Base-by-base conservation (phyloP, 2,888 invertebrate species). In the Phoenoteleia sp. region DNA sequence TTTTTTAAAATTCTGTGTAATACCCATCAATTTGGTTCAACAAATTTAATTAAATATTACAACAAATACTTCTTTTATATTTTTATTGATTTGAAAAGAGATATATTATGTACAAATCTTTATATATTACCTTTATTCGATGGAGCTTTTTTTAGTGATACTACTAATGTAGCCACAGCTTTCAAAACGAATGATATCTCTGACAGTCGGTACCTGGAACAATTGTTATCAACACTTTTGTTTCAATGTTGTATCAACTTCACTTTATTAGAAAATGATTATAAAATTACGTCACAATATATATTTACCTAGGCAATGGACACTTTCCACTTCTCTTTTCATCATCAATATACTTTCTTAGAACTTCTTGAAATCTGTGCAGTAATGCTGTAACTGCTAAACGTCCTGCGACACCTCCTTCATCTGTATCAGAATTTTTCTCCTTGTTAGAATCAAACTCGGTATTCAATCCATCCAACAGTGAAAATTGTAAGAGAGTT, bases 121-220 rank as follows among this genome's bases (percentile, higher is more conserved):
- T 71, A 58, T 67, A 49, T 39, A 64, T 67, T 95, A 97, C 97
- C 96, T 95, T 98, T 98, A 71, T 96, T 96, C 62, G 96, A 95
- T 17, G 98, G 97, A 42, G 98, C 98, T 91, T 97, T 98, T 94
- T 99, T 98, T 95, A 99, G 96, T 3, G 99, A 98, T 64, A 97
- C 96, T 5, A 99, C 96, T 49, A 99, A 95, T 0, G 99, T 99
- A 33, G 98, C 98, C 72, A 99, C 96, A 71, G 99, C 99, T 94
- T 99, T 98, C 71, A 99, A 94, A 25, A 99, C 99, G 94, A 99
- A 99, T 60, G 98, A 98, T 94, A 99, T 98, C 94, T 99, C 99
- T 2, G 99, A 98, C 85, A 99, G 95, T 84, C 99, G 96, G 92
- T 98, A 98, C 94, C 99, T 98, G 91, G 91, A 93, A 93, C 88